These are phyloP conservation scores for Apolygus lucorum DNA, from an alignment of 1,140 invertebrate genomes.

Conservation along the genomic window DNA sequence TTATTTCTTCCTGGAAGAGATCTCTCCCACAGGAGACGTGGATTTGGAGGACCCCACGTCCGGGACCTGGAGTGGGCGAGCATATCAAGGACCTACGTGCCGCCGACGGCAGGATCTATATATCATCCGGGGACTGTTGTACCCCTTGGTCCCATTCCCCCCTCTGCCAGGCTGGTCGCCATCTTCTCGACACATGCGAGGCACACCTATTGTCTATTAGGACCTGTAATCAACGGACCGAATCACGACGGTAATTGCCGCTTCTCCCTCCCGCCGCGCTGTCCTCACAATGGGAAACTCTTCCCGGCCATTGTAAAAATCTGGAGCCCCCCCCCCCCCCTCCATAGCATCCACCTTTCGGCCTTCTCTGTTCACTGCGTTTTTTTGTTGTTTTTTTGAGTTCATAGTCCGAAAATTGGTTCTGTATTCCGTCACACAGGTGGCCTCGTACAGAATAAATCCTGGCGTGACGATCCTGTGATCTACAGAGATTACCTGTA, in stretches of 20 bases:
- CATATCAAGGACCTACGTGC: constrained; percentile 15
- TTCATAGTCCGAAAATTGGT: no score
- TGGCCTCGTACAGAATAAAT: no score
- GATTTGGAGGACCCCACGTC: constrained; percentile 8
- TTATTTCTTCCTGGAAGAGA: not conserved
- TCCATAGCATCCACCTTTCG: no score
- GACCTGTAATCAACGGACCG: not conserved
- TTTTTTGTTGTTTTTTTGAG: no score
- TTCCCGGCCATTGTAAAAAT: not conserved
- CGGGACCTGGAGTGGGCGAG: constrained; percentile 16
- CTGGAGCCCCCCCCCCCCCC: no score
- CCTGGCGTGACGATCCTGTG: no score
- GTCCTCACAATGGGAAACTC: not conserved
- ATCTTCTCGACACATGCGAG: not conserved
- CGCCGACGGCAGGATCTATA: not conserved
- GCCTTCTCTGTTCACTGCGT: no score
- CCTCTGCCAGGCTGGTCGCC: not conserved
- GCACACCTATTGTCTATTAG: not conserved
- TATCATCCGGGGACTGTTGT: not conserved
- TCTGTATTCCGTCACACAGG: no score
- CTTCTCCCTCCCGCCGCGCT: not conserved
- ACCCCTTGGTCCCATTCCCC: not conserved
- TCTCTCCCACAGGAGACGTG: constrained; percentile 16
- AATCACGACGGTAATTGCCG: not conserved
- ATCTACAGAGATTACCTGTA: no score